Evolutionary conservation across 2,888 invertebrate genomes (phyloP), one percentile per base, ranked within the genome.

Genomic region (Lypha dubia): DNA sequence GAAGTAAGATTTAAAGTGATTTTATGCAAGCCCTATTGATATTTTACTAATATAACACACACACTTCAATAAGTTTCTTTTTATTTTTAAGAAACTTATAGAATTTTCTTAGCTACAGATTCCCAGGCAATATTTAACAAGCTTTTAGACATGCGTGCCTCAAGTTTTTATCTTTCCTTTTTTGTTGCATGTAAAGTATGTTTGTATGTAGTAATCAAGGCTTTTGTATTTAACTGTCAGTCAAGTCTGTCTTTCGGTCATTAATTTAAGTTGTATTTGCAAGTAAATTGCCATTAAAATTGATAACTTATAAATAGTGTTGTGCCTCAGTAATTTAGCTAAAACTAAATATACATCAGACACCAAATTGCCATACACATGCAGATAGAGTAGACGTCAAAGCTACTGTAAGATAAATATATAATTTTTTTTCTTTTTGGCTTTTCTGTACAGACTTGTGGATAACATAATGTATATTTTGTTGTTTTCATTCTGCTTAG

Each of bases 211-310:
- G 7, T n/a, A n/a, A 9, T 22, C 5, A 22, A 13, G 28, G 35
- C 35, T 38, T n/a, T n/a, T n/a, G n/a, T n/a, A 41, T 68, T 68
- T 60, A 71, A 28, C 46, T 71, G 79, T 56, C 79, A 79, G 71
- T 46, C 51, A 32, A 28, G 38, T 49, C 35, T 71, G 56, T 71
- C 63, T 63, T 46, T 63, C n/a, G 63, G 71, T 56, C 71, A 79
- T 79, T 71, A 71, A 71, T 56, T 35, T 49, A 63, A 49, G 24
- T 62, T 53, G 60, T 38, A 62, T 63, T 60, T 63, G 46, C 35
- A 49, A 65, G 79, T 75, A 75, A 71, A 79, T 81, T 81, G 73
- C 77, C 62, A 74, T 81, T 84, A 77, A 84, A 81, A 81, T 81
- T 80, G 76, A 76, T 76, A 80, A 80, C 67, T 84, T 67, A 80